A percentile compares a stretch with the other conserved stretches of the same genome.
Evolutionary conservation across 2,888 invertebrate genomes (phyloP).

Genomic region (Drosophila robusta): DNA sequence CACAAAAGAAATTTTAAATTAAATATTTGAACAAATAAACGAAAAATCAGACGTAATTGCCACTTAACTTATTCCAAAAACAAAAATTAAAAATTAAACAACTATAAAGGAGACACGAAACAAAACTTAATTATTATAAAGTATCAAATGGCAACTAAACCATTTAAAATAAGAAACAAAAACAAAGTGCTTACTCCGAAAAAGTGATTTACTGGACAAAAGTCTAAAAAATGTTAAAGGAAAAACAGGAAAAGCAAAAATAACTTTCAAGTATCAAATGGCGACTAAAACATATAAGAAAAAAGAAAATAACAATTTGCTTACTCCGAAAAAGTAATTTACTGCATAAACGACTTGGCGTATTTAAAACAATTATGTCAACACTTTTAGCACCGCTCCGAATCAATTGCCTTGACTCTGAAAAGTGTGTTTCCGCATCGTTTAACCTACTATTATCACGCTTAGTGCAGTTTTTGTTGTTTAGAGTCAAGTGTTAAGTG

Average conservation of each 20-base stretch:
- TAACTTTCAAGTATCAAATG: too few species aligned
- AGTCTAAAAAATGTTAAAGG: neutral
- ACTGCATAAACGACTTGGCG: neutral
- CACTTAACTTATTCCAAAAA: too few species aligned
- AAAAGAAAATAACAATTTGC: neutral
- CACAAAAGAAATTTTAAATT: too few species aligned
- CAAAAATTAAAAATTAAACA: too few species aligned
- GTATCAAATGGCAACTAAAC: too few species aligned
- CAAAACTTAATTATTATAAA: too few species aligned
- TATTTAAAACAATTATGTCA: conserved; percentile 7
- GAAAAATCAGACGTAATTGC: too few species aligned
- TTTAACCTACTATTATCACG: conserved; percentile 11
- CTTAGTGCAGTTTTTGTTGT: conserved; percentile 8
- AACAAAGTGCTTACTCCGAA: neutral
- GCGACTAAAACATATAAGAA: too few species aligned
- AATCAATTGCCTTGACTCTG: conserved; percentile 42
- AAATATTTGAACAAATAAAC: too few species aligned
- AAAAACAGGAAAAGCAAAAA: neutral
- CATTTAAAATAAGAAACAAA: neutral
- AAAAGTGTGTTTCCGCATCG: conserved; percentile 20
- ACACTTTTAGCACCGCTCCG: conserved; percentile 3
- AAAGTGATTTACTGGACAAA: neutral
- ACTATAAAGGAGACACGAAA: neutral
- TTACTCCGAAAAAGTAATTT: neutral
- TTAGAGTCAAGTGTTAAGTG: conserved; percentile 30